Evolutionary conservation across 2,888 invertebrate species (phyloP), one percentile per base, ranked within the genome.

Genomic region (Drosophila macrospina): DNA sequence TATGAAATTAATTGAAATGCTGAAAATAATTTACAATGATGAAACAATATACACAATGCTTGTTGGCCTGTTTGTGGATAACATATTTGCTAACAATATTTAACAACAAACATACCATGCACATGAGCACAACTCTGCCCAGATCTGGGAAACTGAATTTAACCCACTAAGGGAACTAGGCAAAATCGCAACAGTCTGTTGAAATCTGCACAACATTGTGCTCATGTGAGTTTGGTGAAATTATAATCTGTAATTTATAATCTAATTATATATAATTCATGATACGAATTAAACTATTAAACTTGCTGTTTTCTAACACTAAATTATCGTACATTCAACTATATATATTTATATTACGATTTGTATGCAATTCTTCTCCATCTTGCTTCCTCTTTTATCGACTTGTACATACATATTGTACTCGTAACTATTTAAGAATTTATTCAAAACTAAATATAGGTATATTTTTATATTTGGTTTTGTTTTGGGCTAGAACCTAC

Each of bases 151-250:
- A 83, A 91, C 80, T 90, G 71, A 72, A 91, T 91, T 91, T 88
- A 89, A 91, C 91, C 91, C 85, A 86, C 91, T 91, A 91, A 91
- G 91, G 91, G 91, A 91, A 82, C 82, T 77, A 90, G 91, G 91
- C 90, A 90, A 91, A 91, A 91, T 91, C 64, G 73, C 78, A 81
- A 86, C 79, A 86, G 79, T 83, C 83, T 86, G 87, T 80, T 85
- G 85, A 30, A 63, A 73, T 61, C 75, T 73, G 52, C 26, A 57
- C 72, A 64, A 57, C 20, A 51, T 70, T 62, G 74, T 51, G 80
- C 74, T 71, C 81, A 75, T 69, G 59, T 44, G 13, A 13, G 30
- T 30, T 41, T 6, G 26, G 7, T 54, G 52, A 41, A 54, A 54
- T 10, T 41, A 32, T 2, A 51, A 24, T 30, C 15, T 4, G 54